A percentile compares a stretch with the other conserved stretches of the same genome.
phyloP scores from a whole-genome alignment of 1,140 invertebrate species.

The Aradophagus sp. region DNA sequence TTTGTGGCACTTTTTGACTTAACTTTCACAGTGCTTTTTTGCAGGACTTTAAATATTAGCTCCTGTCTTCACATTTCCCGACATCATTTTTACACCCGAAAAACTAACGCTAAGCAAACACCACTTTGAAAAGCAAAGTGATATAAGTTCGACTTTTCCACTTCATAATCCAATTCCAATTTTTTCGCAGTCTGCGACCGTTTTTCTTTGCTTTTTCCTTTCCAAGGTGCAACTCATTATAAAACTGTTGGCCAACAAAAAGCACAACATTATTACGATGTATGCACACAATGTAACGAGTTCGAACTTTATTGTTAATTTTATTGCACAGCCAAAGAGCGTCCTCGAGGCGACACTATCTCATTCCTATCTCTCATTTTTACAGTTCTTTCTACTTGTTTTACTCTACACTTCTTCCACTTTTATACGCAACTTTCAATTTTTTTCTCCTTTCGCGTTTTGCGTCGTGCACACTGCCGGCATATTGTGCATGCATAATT shows the following conservation, averaged over 20 bases:
- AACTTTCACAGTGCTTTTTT: too few relatives aligned
- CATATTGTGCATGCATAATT: slow-evolving; percentile 76
- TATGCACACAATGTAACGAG: slow-evolving; percentile 59
- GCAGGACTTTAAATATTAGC: too few relatives aligned
- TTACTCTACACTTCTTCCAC: slow-evolving; percentile 47
- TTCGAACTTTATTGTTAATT: slow-evolving; percentile 70
- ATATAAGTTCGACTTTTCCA: too few relatives aligned
- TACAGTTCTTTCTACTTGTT: slow-evolving; percentile 51
- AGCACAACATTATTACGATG: slow-evolving; percentile 59
- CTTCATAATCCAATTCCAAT: neutral
- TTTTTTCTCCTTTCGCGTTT: slow-evolving; percentile 47
- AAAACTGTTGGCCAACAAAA: slow-evolving; percentile 50
- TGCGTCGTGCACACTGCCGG: slow-evolving; percentile 46
- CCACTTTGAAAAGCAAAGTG: too few relatives aligned
- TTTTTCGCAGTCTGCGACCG: too few relatives aligned
- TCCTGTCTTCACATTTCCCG: too few relatives aligned
- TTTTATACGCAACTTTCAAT: slow-evolving; percentile 49
- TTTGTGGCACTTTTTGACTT: too few relatives aligned
- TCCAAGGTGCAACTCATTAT: too few relatives aligned
- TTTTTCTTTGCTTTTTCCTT: too few relatives aligned
- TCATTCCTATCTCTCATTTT: slow-evolving; percentile 54
- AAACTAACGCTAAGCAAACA: too few relatives aligned
- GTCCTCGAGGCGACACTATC: slow-evolving; percentile 38
- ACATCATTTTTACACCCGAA: too few relatives aligned
- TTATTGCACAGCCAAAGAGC: slow-evolving; percentile 59